Conservation (phyloP, 2,113 vertebrate species). For the Mesembrinibis cayennensis region DNA sequence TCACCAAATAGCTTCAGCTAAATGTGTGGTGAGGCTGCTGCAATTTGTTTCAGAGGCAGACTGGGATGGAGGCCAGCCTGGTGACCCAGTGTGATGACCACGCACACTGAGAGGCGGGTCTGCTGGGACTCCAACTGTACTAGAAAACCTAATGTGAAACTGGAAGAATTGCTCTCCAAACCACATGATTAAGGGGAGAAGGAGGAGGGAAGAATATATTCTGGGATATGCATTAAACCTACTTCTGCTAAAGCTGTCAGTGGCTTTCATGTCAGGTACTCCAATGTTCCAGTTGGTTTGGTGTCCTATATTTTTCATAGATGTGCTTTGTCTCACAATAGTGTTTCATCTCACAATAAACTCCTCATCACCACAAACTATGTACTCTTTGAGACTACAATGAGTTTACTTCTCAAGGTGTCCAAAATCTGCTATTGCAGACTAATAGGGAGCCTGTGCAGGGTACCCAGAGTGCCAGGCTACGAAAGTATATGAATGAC, state of each 20-base stretch:
- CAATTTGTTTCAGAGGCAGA: not conserved
- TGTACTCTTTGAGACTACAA: not conserved
- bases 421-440: not conserved
- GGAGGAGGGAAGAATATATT: not conserved
- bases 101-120: not conserved
- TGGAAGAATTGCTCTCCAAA: too few relatives aligned
- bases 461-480: not conserved
- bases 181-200: not conserved
- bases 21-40: not conserved
- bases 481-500: not conserved
- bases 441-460: not conserved
- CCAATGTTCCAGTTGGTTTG: not conserved
- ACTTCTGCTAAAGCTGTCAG: not conserved
- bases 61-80: not conserved
- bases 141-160: not conserved
- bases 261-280: not conserved
- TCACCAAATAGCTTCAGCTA: not conserved
- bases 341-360: not conserved
- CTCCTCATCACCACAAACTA: not conserved
- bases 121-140: not conserved
- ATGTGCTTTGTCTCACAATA: not conserved
- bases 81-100: fast-evolving
- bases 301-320: not conserved
- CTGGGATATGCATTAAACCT: not conserved
- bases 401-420: not conserved